Percentiles rank a stretch among this genome's conserved stretches.
Evolutionary conservation across 2,797 vertebrate species (phyloP).

Genomic region (Hapalemur alaotrensis): DNA sequence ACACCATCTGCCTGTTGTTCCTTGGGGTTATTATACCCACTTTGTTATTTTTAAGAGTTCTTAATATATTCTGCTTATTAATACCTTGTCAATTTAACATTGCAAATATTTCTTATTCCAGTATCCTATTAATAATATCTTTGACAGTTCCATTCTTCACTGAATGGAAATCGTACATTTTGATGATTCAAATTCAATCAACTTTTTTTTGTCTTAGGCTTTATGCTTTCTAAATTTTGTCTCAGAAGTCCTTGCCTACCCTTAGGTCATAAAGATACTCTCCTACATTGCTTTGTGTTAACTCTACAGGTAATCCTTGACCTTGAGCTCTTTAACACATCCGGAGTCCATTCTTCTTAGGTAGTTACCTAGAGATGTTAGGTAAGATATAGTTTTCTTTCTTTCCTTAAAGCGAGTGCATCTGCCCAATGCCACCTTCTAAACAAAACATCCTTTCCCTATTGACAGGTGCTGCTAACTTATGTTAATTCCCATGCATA

Average conservation of each 20-base stretch:
- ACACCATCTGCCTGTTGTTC: not conserved
- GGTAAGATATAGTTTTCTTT: not conserved
- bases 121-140: not conserved
- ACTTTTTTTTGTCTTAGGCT: not conserved
- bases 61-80: not conserved
- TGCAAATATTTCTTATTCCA: conserved; percentile 23
- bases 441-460: not conserved
- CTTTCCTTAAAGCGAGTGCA: not conserved
- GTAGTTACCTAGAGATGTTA: not conserved
- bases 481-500: not conserved
- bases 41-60: not conserved
- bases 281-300: not conserved
- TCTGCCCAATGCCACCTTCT: not conserved
- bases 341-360: not conserved
- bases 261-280: not conserved
- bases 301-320: not conserved
- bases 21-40: not conserved
- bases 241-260: not conserved
- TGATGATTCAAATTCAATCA: not conserved
- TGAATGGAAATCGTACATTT: not conserved
- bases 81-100: not conserved
- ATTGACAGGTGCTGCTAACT: not conserved
- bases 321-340: not conserved
- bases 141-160: not conserved
- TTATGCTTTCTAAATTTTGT: conserved; percentile 2